Evolutionary conservation across 2,888 invertebrate species (phyloP), one percentile per base, ranked within the genome.

Genomic region (Cecidostiba fungosa): DNA sequence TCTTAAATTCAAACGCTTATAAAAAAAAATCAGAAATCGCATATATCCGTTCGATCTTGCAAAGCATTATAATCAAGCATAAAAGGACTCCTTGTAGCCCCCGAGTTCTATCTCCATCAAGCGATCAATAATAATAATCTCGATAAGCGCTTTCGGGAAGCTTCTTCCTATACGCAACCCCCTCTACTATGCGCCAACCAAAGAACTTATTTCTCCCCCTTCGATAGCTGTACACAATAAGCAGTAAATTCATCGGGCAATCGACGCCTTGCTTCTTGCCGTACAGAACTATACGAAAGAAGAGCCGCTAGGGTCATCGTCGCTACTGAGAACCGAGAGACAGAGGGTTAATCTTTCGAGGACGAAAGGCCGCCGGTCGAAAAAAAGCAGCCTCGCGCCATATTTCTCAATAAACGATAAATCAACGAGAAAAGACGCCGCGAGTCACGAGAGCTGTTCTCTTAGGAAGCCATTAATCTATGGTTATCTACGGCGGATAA

Each of bases 401-500:
- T 93, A 93, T 92, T 93, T 93, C 93, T 93, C 92, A 93, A 93
- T 93, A 93, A 93, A 92, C 93, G 89, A 93, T 93, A 93, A 93
- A 93, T 93, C 93, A 93, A 85, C 19, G 23, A 70, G 90, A 89
- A 82, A 87, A 89, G 90, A 89, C 89, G 90, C 90, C 88, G 88
- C 82, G 86, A 86, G 86, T 85, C 85, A 87, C 86, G 77, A 85
- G 81, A 84, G 85, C 79, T 78, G 88, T 79, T 43, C 90, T 89
- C 89, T 90, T 89, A 89, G 87, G 87, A 88, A 89, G 90, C 93
- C 93, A 93, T 93, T 93, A 93, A 93, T 93, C 93, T 93, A 93
- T 92, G 92, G 93, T 93, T 93, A 93, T 93, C 93, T 93, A 93
- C 90, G 93, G 90, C 90, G 92, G 93, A 93, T 93, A 93, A 93